Evolutionary conservation across 2,888 invertebrate species (phyloP), one percentile per base, ranked within the genome.

Genomic region (Graphium colonna): DNA sequence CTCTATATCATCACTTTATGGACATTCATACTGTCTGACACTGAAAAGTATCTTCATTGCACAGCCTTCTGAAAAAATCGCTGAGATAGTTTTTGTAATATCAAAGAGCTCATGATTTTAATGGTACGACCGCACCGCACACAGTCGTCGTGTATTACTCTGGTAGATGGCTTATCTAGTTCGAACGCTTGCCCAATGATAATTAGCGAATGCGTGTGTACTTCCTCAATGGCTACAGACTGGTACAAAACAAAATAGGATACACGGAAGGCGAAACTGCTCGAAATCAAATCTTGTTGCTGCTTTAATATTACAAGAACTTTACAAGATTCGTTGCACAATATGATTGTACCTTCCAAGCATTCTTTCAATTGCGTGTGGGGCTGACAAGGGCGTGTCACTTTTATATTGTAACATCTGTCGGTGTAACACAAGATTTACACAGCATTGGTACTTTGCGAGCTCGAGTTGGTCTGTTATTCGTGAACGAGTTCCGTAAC

Each of bases 321-420:
- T 82, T 86, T 77, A 88, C 89, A 89, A 85, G 89, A 89, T 89
- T 89, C 77, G 87, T 84, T 89, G 89, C 89, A 89, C 89, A 89
- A 88, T 88, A 88, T 88, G 88, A 88, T 88, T 84, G 83, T 75
- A 76, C 74, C 78, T 83, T 87, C 87, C 88, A 88, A 87, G 87
- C 88, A 89, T 88, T 88, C 88, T 88, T 82, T 82, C 59, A 71
- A 71, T 71, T 71, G 75, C 77, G 79, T 77, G 80, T 79, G 81
- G 80, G 21, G 81, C 77, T 75, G 76, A 69, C 65, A 64, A 65
- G 60, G 70, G 77, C 83, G 86, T 88, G 89, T 88, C 89, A 88
- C 89, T 79, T 88, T 88, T 81, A 84, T 86, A 88, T 89, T 86
- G 89, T 79, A 84, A 66, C 68, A 64, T 61, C 61, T 69, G 69